Conservation (phyloP, 2,113 vertebrate genomes). For the Pogona vitticeps region DNA sequence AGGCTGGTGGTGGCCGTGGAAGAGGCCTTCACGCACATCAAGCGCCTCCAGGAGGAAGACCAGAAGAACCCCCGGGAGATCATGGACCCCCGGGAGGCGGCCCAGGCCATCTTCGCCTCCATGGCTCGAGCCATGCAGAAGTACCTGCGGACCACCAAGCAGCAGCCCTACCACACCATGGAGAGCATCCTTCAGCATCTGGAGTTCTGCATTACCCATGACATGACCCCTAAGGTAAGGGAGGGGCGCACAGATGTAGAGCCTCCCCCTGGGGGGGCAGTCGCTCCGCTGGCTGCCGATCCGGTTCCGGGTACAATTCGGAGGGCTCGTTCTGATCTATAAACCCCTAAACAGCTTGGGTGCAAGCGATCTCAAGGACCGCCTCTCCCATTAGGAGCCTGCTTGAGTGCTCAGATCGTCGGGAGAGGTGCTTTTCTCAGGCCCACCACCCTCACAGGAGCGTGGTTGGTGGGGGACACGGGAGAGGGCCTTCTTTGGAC, state of each 20-base stretch:
- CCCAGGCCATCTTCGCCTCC: slow-evolving; percentile 95
- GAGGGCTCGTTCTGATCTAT: too few relatives aligned
- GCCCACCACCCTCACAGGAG: too few relatives aligned
- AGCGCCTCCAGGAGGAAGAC: slow-evolving; percentile 93
- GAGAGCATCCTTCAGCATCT: slow-evolving; percentile 98
- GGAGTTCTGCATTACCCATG: slow-evolving; percentile 97
- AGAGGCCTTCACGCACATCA: slow-evolving; percentile 97
- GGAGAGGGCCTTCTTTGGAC: too few relatives aligned
- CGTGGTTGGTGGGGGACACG: too few relatives aligned
- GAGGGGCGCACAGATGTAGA: background rate
- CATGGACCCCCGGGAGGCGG: slow-evolving; percentile 95
- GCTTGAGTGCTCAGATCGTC: too few relatives aligned
- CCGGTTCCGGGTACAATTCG: too few relatives aligned
- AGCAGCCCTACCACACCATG: slow-evolving; percentile 98
- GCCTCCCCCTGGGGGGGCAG: background rate
- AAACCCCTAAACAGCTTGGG: too few relatives aligned
- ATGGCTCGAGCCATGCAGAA: slow-evolving; percentile 99
- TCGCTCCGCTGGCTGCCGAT: background rate
- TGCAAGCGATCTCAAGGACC: too few relatives aligned
- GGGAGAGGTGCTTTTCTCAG: too few relatives aligned
- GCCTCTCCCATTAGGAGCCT: too few relatives aligned
- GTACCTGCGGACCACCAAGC: slow-evolving; percentile 92
- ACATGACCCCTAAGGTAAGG: slow-evolving; percentile 95
- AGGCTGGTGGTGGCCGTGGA: slow-evolving; percentile 96
- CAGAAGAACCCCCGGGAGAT: slow-evolving; percentile 90